phyloP scores from a whole-genome alignment of 1,140 invertebrate genomes.

The Ylistrum balloti region DNA sequence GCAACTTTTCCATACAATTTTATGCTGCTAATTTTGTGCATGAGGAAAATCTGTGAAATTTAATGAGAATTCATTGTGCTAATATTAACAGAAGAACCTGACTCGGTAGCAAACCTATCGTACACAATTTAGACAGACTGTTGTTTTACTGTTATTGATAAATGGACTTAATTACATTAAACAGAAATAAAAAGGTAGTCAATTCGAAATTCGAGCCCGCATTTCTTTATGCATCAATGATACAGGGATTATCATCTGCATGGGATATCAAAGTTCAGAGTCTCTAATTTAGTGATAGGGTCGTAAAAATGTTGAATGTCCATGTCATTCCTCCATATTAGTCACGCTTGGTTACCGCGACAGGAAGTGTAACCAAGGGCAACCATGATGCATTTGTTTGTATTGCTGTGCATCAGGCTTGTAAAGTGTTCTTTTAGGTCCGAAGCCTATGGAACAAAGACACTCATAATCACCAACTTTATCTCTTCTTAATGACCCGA shows the following conservation, averaged over 20 bases:
- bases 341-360: conserved; percentile 1
- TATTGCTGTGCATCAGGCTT: background rate
- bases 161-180: conserved; percentile 22
- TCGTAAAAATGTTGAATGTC: conserved; percentile 18
- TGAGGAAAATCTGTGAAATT: conserved; percentile 18
- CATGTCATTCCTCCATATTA: background rate
- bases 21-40: conserved; percentile 23
- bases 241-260: background rate
- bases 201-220: conserved; percentile 16
- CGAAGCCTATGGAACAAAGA: conserved; percentile 24
- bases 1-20: background rate
- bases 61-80: conserved; percentile 17
- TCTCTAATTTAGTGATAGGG: conserved; percentile 22
- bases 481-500: conserved; percentile 9
- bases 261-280: background rate
- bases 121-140: background rate
- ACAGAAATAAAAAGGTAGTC: conserved; percentile 11
- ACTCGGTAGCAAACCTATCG: background rate
- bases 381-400: conserved; percentile 25
- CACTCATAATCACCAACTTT: background rate
- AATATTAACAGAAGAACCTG: background rate
- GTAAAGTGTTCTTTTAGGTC: conserved; percentile 4
- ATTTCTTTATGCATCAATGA: conserved; percentile 14
- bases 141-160: conserved; percentile 31
- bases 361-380: conserved; percentile 14